Evolutionary conservation across 2,888 invertebrate species (phyloP), one percentile per base, ranked within the genome.

Genomic region (Eristalis pertinax): DNA sequence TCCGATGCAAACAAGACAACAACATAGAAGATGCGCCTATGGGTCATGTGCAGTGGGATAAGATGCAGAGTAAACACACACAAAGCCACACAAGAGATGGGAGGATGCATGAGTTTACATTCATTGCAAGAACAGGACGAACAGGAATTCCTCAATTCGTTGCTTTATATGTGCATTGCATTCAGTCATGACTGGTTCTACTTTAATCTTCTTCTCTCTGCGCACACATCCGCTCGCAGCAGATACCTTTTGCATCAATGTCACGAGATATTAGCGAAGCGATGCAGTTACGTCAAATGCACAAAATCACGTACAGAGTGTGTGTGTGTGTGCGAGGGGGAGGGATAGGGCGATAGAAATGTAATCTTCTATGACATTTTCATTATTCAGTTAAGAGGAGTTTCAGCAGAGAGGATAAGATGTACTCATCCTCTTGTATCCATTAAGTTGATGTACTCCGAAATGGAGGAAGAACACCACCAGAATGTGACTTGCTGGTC

Each of bases 41-140:
- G 86, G 86, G 86, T 86, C 86, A 83, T 77, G 78, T 74, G 43
- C 43, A 70, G 63, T 29, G 65, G 75, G 75, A 70, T 43, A 72
- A 77, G 62, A 74, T 38, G 67, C 29, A n/a, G 50, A 79, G 56
- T 4, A 22, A 63, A 69, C 10, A 73, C 26, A 32, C 32, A 32
- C 32, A 32, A 2, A 5, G 0, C 2, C 32, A 5, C 32, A 60
- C 26, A 4, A 13, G 15, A 15, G 22, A 22, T 22, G 13, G 26
- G 60, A 60, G 60, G 7, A 26, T 60, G 26, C 13, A 26, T 29
- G 26, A 26, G 15, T 7, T 26, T n/a, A 8, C 13, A 60, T 19
- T 5, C 10, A 60, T 15, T 24, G 56, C n/a, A 41, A 68, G 43
- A 85, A 72, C 73, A 79, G 68, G 74, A 70, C 75, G 35, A 84